Evolutionary conservation across 2,113 vertebrate genomes (phyloP).

Genomic region (Melierax canorus): DNA sequence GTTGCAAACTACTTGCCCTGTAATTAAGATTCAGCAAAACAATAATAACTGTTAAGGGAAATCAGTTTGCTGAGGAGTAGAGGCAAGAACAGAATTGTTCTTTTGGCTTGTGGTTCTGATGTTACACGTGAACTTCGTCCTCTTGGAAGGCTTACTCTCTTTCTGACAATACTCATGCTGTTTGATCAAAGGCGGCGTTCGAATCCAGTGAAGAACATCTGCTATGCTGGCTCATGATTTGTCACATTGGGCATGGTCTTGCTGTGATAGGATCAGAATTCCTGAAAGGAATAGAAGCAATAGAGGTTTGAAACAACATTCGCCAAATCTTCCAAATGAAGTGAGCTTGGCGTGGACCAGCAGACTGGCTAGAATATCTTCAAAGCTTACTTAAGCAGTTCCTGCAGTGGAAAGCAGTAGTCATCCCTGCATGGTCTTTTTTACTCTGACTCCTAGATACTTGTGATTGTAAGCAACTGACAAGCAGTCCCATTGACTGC

Average conservation of each 20-base stretch:
- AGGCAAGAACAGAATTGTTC: neutral
- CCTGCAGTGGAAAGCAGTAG: neutral
- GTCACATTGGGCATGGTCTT: rapidly evolving
- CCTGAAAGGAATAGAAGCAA: neutral
- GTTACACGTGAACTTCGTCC: neutral
- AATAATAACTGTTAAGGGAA: neutral
- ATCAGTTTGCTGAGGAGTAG: neutral
- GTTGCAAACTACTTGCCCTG: neutral
- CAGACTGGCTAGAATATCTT: neutral
- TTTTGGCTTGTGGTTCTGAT: neutral
- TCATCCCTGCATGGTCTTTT: neutral
- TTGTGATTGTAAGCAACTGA: neutral
- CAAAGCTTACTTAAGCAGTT: neutral
- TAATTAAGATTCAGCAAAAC: neutral
- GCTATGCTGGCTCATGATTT: neutral
- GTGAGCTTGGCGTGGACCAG: neutral
- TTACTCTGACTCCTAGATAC: neutral
- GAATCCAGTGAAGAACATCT: neutral
- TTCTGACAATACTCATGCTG: neutral
- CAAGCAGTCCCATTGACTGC: neutral
- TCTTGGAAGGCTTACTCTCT: neutral
- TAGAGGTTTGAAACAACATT: neutral
- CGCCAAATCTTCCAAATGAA: neutral
- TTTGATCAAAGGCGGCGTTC: neutral
- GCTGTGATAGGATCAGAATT: neutral